Evolutionary conservation across 1,140 invertebrate species (phyloP), one percentile per base, ranked within the genome.

Genomic region (Pectinophora gossypiella): DNA sequence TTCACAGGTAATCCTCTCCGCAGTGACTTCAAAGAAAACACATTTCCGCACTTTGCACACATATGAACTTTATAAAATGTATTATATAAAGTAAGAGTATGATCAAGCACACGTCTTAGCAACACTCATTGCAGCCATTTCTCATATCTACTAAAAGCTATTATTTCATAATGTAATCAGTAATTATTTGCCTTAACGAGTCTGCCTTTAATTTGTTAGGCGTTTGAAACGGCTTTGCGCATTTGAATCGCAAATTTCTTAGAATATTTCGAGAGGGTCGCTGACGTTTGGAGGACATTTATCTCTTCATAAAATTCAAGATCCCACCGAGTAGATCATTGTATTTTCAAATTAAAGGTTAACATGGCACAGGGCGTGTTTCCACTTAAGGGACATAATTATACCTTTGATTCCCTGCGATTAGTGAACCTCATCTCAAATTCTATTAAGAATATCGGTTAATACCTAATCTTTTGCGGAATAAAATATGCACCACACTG

Each of bases 191-290:
- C 74, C 75, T 83, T 82, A 86, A 83, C 81, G 77, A 85, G 83
- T 76, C 78, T 70, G 76, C 74, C 79, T 83, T 81, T 83, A 87
- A 87, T 87, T 87, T 84, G 81, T 87, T 83, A 87, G 81, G 77
- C 79, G 81, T 85, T 82, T 85, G 78, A 86, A 86, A 87, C 80
- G 79, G 81, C 83, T 86, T 84, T 80, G 69, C 77, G 74, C 77
- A 86, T 87, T 87, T 86, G 83, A 86, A 87, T 86, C 83, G 75
- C 81, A 87, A 87, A 87, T 86, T 85, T 86, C 81, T 85, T 76
- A 80, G 79, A 85, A 86, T 85, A 86, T 86, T 85, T 86, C 75
- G 74, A 72, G 80, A 82, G 77, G 79, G 81, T 74, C 71, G 68
- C 74, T 74, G 62, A 64, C 77, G 78, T 76, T 77, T 78, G 57